Conservation (phyloP, 2,888 invertebrate species). For the Idaea dimidiata region DNA sequence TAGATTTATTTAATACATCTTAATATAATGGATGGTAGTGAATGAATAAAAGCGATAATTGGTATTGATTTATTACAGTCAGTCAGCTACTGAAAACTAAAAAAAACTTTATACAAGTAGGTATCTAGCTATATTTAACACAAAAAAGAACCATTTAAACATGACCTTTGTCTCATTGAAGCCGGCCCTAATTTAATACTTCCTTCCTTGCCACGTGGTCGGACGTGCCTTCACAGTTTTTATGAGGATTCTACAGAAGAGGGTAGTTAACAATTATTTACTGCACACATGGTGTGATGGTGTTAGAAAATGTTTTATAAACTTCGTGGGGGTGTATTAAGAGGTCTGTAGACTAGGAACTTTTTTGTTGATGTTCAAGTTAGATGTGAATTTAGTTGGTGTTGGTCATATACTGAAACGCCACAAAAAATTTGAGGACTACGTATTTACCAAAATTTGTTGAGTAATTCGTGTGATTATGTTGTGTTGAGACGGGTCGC, state of each 20-base stretch:
- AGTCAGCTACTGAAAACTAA: not conserved
- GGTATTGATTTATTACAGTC: not conserved
- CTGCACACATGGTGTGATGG: not conserved
- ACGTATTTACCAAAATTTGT: too few species aligned
- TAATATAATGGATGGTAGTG: too few species aligned
- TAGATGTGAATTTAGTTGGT: too few species aligned
- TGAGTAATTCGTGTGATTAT: too few species aligned
- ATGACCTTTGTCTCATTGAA: constrained; percentile 34
- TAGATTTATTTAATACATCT: too few species aligned
- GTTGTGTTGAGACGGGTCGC: too few species aligned
- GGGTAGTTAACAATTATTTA: constrained; percentile 1
- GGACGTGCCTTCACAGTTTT: constrained; percentile 21
- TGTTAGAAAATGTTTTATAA: not conserved
- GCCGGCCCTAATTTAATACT: constrained; percentile 46
- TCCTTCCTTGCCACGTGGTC: constrained; percentile 62
- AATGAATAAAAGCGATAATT: not conserved
- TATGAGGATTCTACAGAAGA: not conserved
- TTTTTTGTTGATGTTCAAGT: not conserved
- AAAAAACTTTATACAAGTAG: not conserved
- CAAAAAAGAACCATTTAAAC: not conserved
- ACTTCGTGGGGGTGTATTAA: not conserved
- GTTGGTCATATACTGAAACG: too few species aligned
- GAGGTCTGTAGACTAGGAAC: not conserved
- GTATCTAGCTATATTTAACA: not conserved
- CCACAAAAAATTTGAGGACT: too few species aligned